Conservation (phyloP, 2,797 vertebrate genomes). For the Syndactyla subalaris region DNA sequence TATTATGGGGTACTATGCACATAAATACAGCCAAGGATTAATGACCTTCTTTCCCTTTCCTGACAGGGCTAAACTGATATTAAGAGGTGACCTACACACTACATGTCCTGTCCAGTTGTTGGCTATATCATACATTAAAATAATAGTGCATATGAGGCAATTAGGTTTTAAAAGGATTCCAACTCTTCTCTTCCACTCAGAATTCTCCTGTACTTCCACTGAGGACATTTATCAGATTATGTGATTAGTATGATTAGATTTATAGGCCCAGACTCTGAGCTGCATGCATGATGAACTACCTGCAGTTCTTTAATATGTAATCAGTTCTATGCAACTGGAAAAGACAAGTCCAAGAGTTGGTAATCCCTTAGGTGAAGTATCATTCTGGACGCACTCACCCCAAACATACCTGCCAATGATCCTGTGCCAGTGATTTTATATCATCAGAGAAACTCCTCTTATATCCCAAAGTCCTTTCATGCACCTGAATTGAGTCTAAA, state of each 20-base stretch:
- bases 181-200: background rate
- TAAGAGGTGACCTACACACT: background rate
- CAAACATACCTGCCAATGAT: background rate
- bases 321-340: background rate
- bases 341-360: background rate
- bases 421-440: background rate
- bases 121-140: background rate
- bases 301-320: background rate
- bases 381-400: background rate
- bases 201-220: background rate
- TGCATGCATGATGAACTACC: background rate
- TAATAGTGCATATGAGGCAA: background rate
- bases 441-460: background rate
- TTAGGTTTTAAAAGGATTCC: conserved; percentile 21
- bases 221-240: conserved; percentile 40
- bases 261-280: background rate
- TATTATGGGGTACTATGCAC: background rate
- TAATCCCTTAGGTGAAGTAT: background rate
- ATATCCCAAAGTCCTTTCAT: background rate
- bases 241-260: conserved; percentile 50
- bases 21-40: background rate
- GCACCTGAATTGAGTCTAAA: background rate
- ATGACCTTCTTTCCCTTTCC: background rate
- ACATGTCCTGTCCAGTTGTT: background rate
- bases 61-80: background rate